Percentiles rank a stretch among this genome's conserved stretches.
Conservation (phyloP, 2,888 invertebrate genomes). For the Parasteatoda lunata region DNA sequence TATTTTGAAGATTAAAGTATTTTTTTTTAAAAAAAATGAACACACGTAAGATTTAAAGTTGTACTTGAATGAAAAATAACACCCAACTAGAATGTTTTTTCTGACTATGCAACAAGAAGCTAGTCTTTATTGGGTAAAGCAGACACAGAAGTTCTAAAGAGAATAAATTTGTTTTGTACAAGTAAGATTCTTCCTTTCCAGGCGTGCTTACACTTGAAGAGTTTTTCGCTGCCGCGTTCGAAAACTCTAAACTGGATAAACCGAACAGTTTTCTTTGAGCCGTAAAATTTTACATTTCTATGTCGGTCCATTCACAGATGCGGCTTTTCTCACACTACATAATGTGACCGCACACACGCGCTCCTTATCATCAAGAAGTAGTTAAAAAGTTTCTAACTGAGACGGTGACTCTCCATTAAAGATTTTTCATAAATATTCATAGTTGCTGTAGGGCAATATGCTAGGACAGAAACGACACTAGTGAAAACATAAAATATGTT, state of each 20-base stretch:
- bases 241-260: background rate
- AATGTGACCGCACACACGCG: background rate
- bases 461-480: constrained; percentile 25
- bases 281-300: constrained; percentile 2
- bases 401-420: constrained; percentile 45
- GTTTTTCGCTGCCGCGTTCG: background rate
- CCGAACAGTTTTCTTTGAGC: background rate
- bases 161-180: no score
- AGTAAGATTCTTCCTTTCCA: background rate
- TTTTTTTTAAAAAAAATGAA: no score
- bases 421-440: constrained; percentile 67
- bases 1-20: no score
- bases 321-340: background rate
- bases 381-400: constrained; percentile 54
- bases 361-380: constrained; percentile 53
- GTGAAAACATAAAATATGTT: constrained; percentile 59
- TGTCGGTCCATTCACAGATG: background rate
- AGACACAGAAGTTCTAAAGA: no score
- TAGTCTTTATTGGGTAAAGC: no score
- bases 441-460: constrained; percentile 14
- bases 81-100: no score
- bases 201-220: constrained; percentile 1
- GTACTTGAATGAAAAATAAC: no score
- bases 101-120: no score
- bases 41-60: no score